Conservation (phyloP, 1,140 invertebrate genomes). For the Sitophilus oryzae region DNA sequence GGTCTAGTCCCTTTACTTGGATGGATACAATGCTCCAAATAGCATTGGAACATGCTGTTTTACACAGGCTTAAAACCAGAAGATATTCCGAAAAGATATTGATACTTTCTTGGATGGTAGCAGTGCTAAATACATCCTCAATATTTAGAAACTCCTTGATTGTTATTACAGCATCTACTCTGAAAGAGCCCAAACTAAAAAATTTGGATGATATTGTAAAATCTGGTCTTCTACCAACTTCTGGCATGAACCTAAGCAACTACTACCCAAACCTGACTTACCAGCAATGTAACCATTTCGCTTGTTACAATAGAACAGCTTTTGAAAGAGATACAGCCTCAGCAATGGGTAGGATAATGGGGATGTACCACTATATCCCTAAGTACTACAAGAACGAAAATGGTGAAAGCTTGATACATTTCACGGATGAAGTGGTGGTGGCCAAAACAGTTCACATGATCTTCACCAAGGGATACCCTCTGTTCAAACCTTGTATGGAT, state of each 20-base stretch:
- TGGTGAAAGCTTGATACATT: not conserved
- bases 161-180: not conserved
- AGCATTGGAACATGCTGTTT: not conserved
- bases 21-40: not conserved
- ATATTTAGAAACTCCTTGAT: not conserved
- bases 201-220: not conserved
- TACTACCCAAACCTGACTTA: not conserved
- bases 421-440: not conserved
- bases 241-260: not conserved
- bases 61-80: not conserved
- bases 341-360: not conserved
- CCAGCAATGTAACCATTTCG: not conserved
- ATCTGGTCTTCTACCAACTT: not conserved
- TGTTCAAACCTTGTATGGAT: not conserved
- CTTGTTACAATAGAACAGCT: not conserved
- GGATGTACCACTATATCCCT: not conserved
- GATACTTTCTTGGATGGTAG: not conserved
- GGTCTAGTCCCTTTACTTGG: not conserved
- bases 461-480: not conserved
- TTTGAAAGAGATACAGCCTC: not conserved
- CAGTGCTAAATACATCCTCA: not conserved
- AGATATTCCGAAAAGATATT: not conserved
- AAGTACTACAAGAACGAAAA: not conserved
- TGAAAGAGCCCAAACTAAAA: not conserved
- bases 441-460: conserved; percentile 1